These are phyloP conservation scores for Metridium senile DNA, from an alignment of 92 coral and sea anemone genomes.

Conservation along the genomic window DNA sequence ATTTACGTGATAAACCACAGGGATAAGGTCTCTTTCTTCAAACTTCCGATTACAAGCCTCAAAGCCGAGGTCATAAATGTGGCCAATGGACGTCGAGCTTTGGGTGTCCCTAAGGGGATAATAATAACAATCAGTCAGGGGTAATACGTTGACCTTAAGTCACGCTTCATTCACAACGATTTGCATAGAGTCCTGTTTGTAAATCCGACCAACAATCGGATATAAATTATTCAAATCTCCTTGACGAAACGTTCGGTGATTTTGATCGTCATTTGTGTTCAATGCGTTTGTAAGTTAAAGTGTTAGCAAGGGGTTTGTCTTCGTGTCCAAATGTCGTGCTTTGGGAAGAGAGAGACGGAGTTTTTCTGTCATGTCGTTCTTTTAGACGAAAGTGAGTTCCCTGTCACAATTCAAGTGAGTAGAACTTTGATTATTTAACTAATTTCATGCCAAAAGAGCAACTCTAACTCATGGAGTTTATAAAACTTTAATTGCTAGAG, in stretches of 20 bases:
- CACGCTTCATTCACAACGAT: constrained; percentile 18
- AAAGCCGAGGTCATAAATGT: not conserved
- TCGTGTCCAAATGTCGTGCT: constrained; percentile 82
- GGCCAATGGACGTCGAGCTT: not conserved
- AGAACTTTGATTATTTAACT: not conserved
- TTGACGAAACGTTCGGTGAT: not conserved
- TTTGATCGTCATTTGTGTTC: not conserved
- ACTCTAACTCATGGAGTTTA: not conserved
- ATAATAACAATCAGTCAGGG: not conserved
- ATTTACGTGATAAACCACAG: not conserved
- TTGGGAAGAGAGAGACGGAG: constrained; percentile 65
- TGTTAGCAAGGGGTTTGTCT: not conserved
- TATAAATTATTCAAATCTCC: constrained; percentile 7
- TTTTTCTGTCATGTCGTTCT: constrained; percentile 77
- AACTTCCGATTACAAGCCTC: not conserved
- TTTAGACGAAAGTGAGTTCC: constrained; percentile 82
- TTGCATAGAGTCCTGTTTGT: constrained; percentile 20
- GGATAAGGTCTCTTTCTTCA: not conserved
- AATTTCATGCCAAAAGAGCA: not conserved
- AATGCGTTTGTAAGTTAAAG: not conserved
- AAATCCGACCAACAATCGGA: constrained; percentile 13
- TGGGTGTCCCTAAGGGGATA: not conserved
- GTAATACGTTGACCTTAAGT: constrained; percentile 17
- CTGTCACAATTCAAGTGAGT: constrained; percentile 78
- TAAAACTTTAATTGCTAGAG: not conserved